Percentiles rank a stretch among this genome's conserved stretches.
Evolutionary conservation across 2,888 invertebrate genomes (phyloP).

Genomic region (Tineola bisselliella): DNA sequence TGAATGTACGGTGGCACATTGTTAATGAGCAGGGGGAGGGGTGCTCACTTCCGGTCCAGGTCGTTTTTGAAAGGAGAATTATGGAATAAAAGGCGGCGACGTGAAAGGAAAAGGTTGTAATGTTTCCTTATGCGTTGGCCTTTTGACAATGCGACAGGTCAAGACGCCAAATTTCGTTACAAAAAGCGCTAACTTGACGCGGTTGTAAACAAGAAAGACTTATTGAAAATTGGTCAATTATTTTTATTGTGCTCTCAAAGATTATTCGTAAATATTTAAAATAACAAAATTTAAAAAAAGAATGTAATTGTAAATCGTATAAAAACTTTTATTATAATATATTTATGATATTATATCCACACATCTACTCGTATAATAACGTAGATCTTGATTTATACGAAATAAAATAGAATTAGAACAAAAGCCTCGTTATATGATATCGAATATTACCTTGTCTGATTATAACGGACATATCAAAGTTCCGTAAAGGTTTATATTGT

Average conservation of each 20-base stretch:
- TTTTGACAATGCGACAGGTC: neutral
- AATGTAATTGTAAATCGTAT: too few relatives aligned
- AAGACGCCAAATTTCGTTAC: neutral
- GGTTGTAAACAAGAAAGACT: too few relatives aligned
- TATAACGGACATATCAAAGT: neutral
- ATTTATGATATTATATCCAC: too few relatives aligned
- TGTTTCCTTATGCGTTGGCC: conserved; percentile 21
- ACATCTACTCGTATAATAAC: too few relatives aligned
- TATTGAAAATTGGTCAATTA: too few relatives aligned
- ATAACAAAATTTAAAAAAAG: too few relatives aligned
- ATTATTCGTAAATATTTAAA: too few relatives aligned
- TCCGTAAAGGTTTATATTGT: neutral
- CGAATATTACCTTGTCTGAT: neutral
- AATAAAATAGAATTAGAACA: too few relatives aligned
- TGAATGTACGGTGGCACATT: conserved; percentile 40
- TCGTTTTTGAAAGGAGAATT: conserved; percentile 31
- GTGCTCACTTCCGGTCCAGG: conserved; percentile 26
- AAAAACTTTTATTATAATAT: too few relatives aligned
- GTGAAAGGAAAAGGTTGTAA: conserved; percentile 30
- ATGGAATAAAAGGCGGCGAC: conserved; percentile 31
- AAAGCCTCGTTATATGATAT: too few relatives aligned
- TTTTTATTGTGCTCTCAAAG: too few relatives aligned
- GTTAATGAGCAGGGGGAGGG: conserved; percentile 35
- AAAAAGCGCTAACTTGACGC: neutral
- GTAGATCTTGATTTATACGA: too few relatives aligned